Evolutionary conservation across 2,797 vertebrate species (phyloP), one percentile per base, ranked within the genome.

Genomic region (Ibycter americanus): DNA sequence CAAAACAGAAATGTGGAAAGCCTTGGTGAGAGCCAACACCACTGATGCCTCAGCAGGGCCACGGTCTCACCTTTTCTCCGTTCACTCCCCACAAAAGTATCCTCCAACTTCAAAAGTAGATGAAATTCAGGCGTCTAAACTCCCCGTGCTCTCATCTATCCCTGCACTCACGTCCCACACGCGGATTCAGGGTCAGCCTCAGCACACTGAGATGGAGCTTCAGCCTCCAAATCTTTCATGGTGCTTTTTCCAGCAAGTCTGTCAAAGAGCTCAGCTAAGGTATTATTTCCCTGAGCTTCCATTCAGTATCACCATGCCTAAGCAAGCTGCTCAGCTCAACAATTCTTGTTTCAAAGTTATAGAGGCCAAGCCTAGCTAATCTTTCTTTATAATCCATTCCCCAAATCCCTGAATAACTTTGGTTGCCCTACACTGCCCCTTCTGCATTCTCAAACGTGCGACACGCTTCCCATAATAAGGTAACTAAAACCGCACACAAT

Each of bases 311-410:
- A 79, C 86, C 15, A 6, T 73, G 78, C 66, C 86, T 71, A 68
- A 93, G 94, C 83, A 91, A 91, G 87, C 84, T 91, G 65, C 89
- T 95, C 93, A 76, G 83, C 73, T 90, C 94, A 72, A 93, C 94
- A 79, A 76, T 88, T 95, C 93, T 79, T 78, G 86, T 87, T 96
- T 91, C 93, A 93, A 78, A 95, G 92, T 85, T 83, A 73, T 2
- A 85, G 84, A 97, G 81, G 92, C 93, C 95, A 94, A 96, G 82
- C 92, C 94, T 92, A 85, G 84, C 92, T 97, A 94, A 95, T 96
- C 95, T 95, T 89, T 87, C 91, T 90, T 90, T 91, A 55, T 67
- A 94, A 95, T 94, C 95, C 87, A 77, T 96, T 95, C 77, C 72
- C 92, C 84, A 94, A 96, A 97, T 92, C 93, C 89, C 92, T 85